phyloP scores from a whole-genome alignment of 2,113 vertebrate species.

The Colinus virginianus region DNA sequence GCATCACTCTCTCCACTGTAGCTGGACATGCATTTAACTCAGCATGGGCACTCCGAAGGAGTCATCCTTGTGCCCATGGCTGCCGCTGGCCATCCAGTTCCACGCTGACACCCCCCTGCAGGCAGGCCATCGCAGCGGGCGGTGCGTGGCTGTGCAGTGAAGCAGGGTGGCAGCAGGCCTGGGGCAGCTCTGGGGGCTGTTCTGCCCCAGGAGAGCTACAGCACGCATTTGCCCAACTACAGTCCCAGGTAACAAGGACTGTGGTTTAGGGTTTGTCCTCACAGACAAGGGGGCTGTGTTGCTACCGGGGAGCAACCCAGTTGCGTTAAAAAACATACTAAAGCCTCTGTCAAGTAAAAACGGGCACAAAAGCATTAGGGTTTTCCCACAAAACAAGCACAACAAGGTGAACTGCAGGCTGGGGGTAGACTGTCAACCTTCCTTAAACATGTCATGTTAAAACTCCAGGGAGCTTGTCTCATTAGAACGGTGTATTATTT shows the following conservation, averaged over 20 bases:
- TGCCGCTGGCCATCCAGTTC: background rate
- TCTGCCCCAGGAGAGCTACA: background rate
- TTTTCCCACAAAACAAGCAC: conserved; percentile 17
- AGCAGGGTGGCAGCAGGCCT: background rate
- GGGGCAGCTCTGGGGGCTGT: background rate
- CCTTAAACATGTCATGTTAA: conserved; percentile 8
- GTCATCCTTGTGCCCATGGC: background rate
- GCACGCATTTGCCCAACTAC: background rate
- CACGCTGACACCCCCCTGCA: background rate
- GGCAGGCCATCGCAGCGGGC: background rate
- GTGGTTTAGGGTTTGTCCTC: background rate
- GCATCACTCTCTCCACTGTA: background rate
- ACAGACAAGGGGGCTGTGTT: background rate
- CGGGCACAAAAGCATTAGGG: background rate
- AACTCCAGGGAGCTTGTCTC: conserved; percentile 41
- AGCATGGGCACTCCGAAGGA: background rate
- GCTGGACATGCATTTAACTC: background rate
- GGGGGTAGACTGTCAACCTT: background rate
- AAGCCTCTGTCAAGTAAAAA: conserved; percentile 12
- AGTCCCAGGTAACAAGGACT: background rate
- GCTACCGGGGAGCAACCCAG: background rate
- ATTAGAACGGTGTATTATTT: conserved; percentile 1
- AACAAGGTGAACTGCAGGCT: conserved; percentile 29
- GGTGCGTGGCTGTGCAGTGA: background rate
- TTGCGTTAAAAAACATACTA: background rate